Percentiles rank a stretch among this genome's conserved stretches.
Evolutionary conservation across 1,140 invertebrate genomes (phyloP).

Genomic region (Neocloeon triangulifer): DNA sequence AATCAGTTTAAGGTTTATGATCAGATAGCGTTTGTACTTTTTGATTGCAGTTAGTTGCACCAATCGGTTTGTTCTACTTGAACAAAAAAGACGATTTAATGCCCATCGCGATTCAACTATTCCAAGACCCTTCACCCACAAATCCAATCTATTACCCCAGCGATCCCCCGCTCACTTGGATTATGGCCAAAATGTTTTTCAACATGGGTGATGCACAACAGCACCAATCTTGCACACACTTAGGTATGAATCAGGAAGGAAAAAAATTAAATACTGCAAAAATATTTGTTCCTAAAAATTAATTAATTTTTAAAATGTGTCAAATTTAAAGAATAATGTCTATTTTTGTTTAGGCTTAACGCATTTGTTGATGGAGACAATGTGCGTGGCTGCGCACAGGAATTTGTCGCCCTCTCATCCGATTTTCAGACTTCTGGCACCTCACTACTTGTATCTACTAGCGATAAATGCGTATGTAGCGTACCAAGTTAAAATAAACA

Average conservation of each 20-base stretch:
- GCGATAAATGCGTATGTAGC: constrained; percentile 18
- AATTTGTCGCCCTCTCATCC: constrained; percentile 24
- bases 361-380: constrained; percentile 24
- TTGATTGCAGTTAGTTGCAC: constrained; percentile 22
- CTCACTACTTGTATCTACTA: constrained; percentile 22
- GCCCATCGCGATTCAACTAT: constrained; percentile 24
- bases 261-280: too few relatives aligned
- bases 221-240: constrained; percentile 22
- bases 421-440: constrained; percentile 22
- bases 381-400: constrained; percentile 18
- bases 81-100: constrained; percentile 17
- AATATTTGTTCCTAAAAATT: too few relatives aligned
- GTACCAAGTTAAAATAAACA: too few relatives aligned
- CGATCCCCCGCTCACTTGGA: constrained; percentile 21
- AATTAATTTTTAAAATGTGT: too few relatives aligned
- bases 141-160: constrained; percentile 19
- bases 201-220: constrained; percentile 23
- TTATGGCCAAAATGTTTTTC: constrained; percentile 26
- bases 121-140: constrained; percentile 13
- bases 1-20: too few relatives aligned
- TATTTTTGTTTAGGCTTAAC: too few relatives aligned
- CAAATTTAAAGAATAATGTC: too few relatives aligned
- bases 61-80: constrained; percentile 22
- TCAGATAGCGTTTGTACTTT: too few relatives aligned
- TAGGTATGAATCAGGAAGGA: too few relatives aligned